These are phyloP conservation scores for Lepidocyrtoides sp. DNA, from an alignment of 2,888 invertebrate genomes.

Conservation along the genomic window DNA sequence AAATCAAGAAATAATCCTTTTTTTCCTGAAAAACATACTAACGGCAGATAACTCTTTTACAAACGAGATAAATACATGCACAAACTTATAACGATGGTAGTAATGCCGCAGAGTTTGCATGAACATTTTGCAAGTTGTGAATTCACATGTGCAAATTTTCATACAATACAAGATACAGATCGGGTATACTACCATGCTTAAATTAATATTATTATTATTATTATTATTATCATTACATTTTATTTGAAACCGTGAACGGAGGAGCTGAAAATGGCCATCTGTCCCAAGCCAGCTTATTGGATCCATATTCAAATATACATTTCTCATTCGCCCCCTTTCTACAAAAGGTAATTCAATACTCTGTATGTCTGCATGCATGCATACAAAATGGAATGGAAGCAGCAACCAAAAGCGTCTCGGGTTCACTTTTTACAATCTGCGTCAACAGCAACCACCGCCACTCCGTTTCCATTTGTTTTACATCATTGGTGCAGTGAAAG, in stretches of 20 bases:
- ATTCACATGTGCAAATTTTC: not conserved
- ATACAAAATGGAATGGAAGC: not conserved
- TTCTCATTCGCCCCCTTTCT: not conserved
- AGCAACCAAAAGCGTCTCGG: too few species aligned
- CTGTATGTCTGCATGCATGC: not conserved
- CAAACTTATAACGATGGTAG: too few species aligned
- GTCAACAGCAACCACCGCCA: not conserved
- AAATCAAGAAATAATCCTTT: not conserved
- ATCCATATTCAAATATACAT: slow-evolving; percentile 15
- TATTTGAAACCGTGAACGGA: not conserved
- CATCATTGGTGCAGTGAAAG: too few species aligned
- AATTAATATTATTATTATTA: slow-evolving; percentile 13
- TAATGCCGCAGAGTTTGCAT: too few species aligned
- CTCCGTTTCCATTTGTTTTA: not conserved
- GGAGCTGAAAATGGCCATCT: not conserved
- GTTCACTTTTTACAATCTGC: not conserved
- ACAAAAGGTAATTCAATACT: not conserved
- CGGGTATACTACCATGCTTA: not conserved
- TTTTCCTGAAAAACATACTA: not conserved
- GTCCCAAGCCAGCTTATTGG: not conserved
- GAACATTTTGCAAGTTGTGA: too few species aligned
- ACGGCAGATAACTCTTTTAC: too few species aligned
- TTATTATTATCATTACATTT: not conserved
- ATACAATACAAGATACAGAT: too few species aligned
- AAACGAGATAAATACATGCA: not conserved